Evolutionary conservation across 2,888 invertebrate species (phyloP), one percentile per base, ranked within the genome.

Genomic region (Fragum fragum): DNA sequence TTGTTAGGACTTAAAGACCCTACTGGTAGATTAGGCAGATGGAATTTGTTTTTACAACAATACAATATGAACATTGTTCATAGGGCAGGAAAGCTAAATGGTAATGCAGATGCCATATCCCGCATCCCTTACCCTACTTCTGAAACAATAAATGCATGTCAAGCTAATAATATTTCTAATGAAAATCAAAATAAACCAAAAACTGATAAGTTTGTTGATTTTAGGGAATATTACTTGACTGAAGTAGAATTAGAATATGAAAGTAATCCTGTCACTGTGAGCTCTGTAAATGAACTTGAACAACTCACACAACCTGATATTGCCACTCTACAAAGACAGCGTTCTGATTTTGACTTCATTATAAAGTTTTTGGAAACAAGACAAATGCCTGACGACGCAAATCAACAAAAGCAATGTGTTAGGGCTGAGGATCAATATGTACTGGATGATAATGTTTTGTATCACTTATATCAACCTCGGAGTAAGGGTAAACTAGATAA

Each of bases 61-160:
- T 83, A 69, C 47, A 16, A 72, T 28, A 81, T 57, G 59, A 69
- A 79, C 5, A 78, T 81, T 21, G 47, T 77, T 16, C 78, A 86
- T 47, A 83, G 53, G 23, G 53, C 75, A 14, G 83, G 83, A 2
- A 57, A 32, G 21, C 69, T 32, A 47, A 83, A 83, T 53, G 18
- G 23, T 6, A 82, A 80, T 72, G 79, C 81, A 18, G 83, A 86
- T 73, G 79, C 83, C 1, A 47, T 83, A 0, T 76, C 78, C 5
- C 73, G 83, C 70, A 72, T 76, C 6, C 73, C 73, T 1, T 86
- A 86, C 66, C 29, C 21, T 55, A n/a, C 78, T 2, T 39, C 55
- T 16, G 73, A 73, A 16, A 63, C 29, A 16, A 68, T 55, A 11
- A 71, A 74, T 42, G 36, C 47, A 5, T 29, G 61, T 61, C 29